Base-by-base conservation (phyloP, 2,888 invertebrate species). In the Archaeoteleia sp. region DNA sequence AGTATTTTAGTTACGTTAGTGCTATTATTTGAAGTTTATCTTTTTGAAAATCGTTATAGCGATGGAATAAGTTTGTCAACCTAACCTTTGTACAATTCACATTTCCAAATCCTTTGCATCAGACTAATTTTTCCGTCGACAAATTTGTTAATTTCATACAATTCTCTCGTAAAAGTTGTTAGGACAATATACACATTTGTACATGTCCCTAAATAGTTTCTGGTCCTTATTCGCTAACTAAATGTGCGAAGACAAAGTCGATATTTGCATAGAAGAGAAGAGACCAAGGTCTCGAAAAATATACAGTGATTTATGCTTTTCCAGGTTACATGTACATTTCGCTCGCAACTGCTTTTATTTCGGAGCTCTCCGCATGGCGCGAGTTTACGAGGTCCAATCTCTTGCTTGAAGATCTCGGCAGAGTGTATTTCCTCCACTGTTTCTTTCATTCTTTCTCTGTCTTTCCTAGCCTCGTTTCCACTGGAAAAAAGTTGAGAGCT, bases 381-480 rank as follows among this genome's bases (percentile, higher is more conserved):
- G 37, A 51, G 35, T 60, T 60, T 37, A 60, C 43, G 60, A 42
- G 49, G 49, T 43, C 30, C 43, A 27, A 48, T 58, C 29, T 45
- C 35, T 55, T 37, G 17, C n/a, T 30, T 37, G 35, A 45, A 45
- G 45, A 45, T 27, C 15, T 43, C 42, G 2, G 4, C 27, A 9
- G 17, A 35, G 35, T n/a, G n/a, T 43, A 29, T 45, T 35, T 45
- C 35, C 37, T 4, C 17, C 45, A 13, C 30, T 46, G 17, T 37
- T 37, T 46, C 25, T 20, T 17, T 35, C 23, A 25, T 12, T 9
- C 12, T 9, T 20, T 20, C 20, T 20, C 20, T 2, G 2, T 20
- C 20, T 20, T 20, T 20, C 20, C 5, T 20, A 2, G 20, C 5
- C 20, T 20, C 20, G 3, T 20, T 5, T 2, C 20, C 5, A 20